Percentiles rank a stretch among this genome's conserved stretches.
Conservation (phyloP, 2,888 invertebrate species). For the Melangyna quadrimaculata region DNA sequence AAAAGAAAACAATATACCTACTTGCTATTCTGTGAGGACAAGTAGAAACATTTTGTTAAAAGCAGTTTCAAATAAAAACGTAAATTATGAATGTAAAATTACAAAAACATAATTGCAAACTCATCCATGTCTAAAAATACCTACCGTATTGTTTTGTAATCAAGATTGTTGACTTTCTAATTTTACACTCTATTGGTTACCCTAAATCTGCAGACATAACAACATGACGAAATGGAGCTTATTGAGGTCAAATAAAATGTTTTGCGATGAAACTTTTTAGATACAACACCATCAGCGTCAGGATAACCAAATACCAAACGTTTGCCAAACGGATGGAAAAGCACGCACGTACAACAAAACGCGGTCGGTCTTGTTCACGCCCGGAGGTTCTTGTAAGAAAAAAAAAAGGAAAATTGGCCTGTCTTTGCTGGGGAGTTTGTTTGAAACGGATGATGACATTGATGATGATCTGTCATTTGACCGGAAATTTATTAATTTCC, state of each 20-base stretch:
- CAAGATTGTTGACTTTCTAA: not conserved
- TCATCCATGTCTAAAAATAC: not conserved
- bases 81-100: not conserved
- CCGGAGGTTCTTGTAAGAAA: not conserved
- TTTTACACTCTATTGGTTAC: slow-evolving; percentile 22
- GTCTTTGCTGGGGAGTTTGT: not conserved
- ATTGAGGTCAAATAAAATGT: slow-evolving; percentile 63
- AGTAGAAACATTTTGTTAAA: no score
- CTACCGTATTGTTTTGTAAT: not conserved
- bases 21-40: no score
- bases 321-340: not conserved
- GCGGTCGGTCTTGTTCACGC: slow-evolving; percentile 22
- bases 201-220: slow-evolving; percentile 10
- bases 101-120: no score
- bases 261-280: slow-evolving; percentile 58
- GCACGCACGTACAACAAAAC: slow-evolving; percentile 28
- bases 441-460: slow-evolving; percentile 57
- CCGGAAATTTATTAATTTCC: slow-evolving; percentile 69
- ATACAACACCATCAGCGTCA: slow-evolving; percentile 14
- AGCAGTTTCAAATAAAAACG: not conserved
- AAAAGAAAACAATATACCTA: no score
- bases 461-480: slow-evolving; percentile 62
- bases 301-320: no score
- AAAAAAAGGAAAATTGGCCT: slow-evolving; percentile 43
- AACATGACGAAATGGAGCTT: slow-evolving; percentile 31